phyloP scores from a whole-genome alignment of 2,797 vertebrate genomes.

The Coregonus sp. region DNA sequence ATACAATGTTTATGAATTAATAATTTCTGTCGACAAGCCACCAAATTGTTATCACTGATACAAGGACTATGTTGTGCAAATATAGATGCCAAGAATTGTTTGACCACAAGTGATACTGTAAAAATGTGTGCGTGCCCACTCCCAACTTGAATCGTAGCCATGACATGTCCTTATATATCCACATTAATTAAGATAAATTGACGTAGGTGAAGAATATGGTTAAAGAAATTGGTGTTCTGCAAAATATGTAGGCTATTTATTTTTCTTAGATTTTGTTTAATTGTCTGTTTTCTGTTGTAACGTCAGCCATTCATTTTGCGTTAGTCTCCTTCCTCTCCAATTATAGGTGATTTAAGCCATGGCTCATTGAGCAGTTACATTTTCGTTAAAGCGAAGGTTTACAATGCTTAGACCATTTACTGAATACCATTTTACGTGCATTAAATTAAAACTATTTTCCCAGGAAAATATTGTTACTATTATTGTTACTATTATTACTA shows the following conservation, averaged over 20 bases:
- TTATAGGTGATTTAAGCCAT: constrained; percentile 55
- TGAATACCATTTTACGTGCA: constrained; percentile 1
- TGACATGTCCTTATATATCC: not conserved
- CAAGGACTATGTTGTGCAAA: no score
- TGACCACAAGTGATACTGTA: not conserved
- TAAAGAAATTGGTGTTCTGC: constrained; percentile 21
- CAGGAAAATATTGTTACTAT: constrained; percentile 5
- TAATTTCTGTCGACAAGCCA: no score
- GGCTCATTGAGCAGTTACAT: not conserved
- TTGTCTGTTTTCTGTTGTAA: constrained; percentile 33
- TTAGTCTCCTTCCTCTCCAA: constrained; percentile 63
- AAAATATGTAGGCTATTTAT: constrained; percentile 39
- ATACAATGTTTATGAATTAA: no score
- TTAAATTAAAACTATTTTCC: not conserved
- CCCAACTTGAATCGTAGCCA: not conserved
- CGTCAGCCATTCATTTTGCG: constrained; percentile 42
- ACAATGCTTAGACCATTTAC: constrained; percentile 8
- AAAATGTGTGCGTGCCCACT: not conserved
- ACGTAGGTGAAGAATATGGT: constrained; percentile 20
- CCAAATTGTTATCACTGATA: no score
- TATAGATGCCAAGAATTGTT: not conserved
- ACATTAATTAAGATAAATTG: not conserved
- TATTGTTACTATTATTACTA: constrained; percentile 21
- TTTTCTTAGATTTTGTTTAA: constrained; percentile 32
- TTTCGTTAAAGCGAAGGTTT: constrained; percentile 2